Evolutionary conservation across 2,113 vertebrate genomes (phyloP).

Genomic region (Gavia stellata): DNA sequence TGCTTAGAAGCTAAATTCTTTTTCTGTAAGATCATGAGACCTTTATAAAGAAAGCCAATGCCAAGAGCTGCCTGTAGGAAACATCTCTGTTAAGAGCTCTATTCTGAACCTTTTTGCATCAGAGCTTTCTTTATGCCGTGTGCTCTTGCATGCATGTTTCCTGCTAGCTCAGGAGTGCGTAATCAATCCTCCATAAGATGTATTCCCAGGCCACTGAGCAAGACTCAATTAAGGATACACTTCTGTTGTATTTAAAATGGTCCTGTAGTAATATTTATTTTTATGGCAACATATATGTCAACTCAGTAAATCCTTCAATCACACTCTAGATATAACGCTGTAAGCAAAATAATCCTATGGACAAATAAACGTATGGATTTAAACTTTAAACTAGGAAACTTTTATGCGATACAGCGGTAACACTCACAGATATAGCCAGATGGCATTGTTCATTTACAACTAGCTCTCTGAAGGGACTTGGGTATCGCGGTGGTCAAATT

Average conservation of each 20-base stretch:
- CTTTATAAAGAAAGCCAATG: background rate
- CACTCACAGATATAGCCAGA: background rate
- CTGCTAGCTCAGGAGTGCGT: background rate
- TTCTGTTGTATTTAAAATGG: background rate
- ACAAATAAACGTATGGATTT: background rate
- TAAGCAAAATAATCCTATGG: background rate
- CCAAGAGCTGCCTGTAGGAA: background rate
- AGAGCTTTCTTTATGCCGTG: background rate
- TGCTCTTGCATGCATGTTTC: background rate
- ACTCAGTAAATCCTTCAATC: background rate
- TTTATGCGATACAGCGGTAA: background rate
- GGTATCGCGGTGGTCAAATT: background rate
- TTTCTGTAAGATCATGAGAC: background rate
- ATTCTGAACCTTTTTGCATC: background rate
- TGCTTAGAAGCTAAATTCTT: constrained; percentile 2
- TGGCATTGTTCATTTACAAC: background rate
- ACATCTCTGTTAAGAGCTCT: background rate
- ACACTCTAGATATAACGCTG: background rate
- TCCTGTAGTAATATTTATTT: background rate
- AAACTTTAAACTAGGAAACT: background rate
- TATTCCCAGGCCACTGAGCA: background rate
- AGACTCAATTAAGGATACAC: background rate
- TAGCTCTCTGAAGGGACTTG: background rate
- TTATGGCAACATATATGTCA: background rate
- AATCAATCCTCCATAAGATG: background rate